A percentile compares a stretch with the other conserved stretches of the same genome.
These are phyloP conservation scores for Phalacrocorax brasilianus DNA, from an alignment of 2,113 vertebrate species.

Conservation along the genomic window DNA sequence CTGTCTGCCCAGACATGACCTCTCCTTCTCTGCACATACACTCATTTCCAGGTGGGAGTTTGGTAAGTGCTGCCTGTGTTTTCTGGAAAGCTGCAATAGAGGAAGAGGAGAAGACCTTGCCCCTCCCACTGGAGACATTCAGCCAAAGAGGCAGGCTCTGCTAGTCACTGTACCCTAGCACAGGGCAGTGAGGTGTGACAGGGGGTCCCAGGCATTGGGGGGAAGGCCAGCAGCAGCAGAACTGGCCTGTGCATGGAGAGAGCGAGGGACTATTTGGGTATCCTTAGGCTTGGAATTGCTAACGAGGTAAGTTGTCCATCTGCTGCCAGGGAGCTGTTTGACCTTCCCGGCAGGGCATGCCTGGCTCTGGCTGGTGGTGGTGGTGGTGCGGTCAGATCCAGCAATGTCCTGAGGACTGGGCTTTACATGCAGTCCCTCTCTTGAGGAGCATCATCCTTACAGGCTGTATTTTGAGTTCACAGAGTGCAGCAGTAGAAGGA, in stretches of 20 bases:
- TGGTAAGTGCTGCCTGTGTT: background rate
- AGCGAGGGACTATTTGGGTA: background rate
- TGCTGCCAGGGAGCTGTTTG: background rate
- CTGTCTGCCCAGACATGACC: background rate
- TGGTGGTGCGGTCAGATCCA: background rate
- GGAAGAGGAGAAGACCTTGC: background rate
- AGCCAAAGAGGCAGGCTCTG: background rate
- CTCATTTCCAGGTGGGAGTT: background rate
- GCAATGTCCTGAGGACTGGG: background rate
- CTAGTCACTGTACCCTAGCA: rapidly evolving
- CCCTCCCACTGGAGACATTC: background rate
- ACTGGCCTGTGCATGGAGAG: background rate
- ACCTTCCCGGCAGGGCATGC: background rate
- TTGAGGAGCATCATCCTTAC: background rate
- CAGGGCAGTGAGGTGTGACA: too few relatives aligned
- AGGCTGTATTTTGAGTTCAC: background rate
- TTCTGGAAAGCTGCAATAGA: background rate
- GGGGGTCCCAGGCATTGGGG: background rate
- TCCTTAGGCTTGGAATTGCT: background rate
- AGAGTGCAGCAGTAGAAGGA: background rate
- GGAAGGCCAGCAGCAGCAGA: background rate
- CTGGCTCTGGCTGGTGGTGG: background rate
- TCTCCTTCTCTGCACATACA: background rate
- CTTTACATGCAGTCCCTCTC: background rate
- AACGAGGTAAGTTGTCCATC: background rate